These are phyloP conservation scores for Meteorus cinctellus DNA, from an alignment of 2,888 invertebrate genomes.

Conservation along the genomic window DNA sequence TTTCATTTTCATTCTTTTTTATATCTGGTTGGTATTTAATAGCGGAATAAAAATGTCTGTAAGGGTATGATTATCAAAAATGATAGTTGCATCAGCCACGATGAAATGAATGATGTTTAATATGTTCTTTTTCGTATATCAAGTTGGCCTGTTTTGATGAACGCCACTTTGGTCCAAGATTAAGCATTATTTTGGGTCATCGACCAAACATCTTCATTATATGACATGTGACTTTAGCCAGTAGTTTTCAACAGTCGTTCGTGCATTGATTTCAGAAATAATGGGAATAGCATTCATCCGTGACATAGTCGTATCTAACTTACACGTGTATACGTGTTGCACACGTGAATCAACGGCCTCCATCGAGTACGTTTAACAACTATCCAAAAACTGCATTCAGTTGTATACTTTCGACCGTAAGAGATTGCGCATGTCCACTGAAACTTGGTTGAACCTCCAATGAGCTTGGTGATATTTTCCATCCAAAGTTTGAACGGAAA, in stretches of 20 bases:
- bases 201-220: constrained; percentile 48
- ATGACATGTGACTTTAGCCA: not conserved
- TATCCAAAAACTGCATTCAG: not conserved
- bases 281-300: not conserved
- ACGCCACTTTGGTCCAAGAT: constrained; percentile 31
- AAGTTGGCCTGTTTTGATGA: constrained; percentile 4
- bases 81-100: too few species aligned
- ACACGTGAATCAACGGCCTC: not conserved
- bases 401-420: not conserved
- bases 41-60: too few species aligned
- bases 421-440: constrained; percentile 44
- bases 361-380: not conserved
- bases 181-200: constrained; percentile 45
- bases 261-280: constrained; percentile 28
- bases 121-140: not conserved
- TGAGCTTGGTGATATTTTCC: constrained; percentile 24
- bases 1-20: constrained; percentile 59
- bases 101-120: too few species aligned
- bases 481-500: constrained; percentile 32
- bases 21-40: too few species aligned
- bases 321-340: constrained; percentile 4
- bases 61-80: too few species aligned
- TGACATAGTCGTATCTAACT: not conserved
- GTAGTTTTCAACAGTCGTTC: constrained; percentile 20
- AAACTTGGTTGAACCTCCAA: constrained; percentile 1